phyloP scores from a whole-genome alignment of 2,888 invertebrate species.

The Gibbula magus region DNA sequence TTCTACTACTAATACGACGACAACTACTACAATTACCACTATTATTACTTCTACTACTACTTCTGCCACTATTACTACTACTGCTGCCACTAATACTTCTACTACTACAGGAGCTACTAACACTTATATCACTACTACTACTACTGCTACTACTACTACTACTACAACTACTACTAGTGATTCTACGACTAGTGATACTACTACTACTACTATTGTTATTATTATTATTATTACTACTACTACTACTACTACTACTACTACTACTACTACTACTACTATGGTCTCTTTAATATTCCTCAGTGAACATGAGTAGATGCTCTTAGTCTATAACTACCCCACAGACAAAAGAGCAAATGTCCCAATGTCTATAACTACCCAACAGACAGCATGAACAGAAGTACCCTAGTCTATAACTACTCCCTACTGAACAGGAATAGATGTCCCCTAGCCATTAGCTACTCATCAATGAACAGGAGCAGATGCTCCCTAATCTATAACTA shows the following conservation, averaged over 20 bases:
- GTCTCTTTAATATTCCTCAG: too few species aligned
- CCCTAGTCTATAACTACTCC: too few species aligned
- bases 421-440: too few species aligned
- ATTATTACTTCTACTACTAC: constrained; percentile 9
- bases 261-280: constrained; percentile 14
- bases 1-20: neutral
- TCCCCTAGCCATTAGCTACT: too few species aligned
- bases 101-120: neutral
- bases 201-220: constrained; percentile 25
- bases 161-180: constrained; percentile 14
- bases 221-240: constrained; percentile 25
- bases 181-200: constrained; percentile 25
- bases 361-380: neutral
- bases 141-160: constrained; percentile 23
- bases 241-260: too few species aligned
- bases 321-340: too few species aligned
- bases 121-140: constrained; percentile 23
- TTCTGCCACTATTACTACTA: neutral
- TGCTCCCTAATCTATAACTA: too few species aligned
- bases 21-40: too few species aligned
- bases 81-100: neutral
- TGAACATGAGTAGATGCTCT: too few species aligned
- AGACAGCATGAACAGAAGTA: too few species aligned
- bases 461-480: too few species aligned
- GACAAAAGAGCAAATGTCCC: neutral